Base-by-base conservation (phyloP, 1,140 invertebrate species). In the Plectrocnemia conspersa region DNA sequence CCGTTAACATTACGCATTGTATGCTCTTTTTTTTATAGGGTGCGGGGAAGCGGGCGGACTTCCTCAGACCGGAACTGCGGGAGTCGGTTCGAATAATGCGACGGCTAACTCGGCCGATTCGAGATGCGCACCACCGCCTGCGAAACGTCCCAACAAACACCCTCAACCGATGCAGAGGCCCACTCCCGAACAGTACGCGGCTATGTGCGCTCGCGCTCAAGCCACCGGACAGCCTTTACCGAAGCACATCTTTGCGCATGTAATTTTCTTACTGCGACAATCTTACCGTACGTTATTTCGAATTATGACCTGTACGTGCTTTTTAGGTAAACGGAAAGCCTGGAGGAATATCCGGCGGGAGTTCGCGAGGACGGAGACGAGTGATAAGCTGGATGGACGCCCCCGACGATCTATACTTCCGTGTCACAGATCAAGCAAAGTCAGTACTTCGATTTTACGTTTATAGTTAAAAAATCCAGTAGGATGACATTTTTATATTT, bases 341-440 rank as follows among this genome's bases (percentile, higher is more conserved):
- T 48, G 87, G 86, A 64, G 82, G 82, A 82, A 76, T 83, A 77
- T 40, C 76, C 73, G 63, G 77, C 70, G 64, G 77, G 70, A 62
- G 81, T 68, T 29, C 29, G 0, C 46, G 55, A 10, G 81, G 81
- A 4, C 80, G 89, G 11, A 91, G 93, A 65, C 91, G 93, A 76
- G 89, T 94, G 38, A 93, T 97, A 65, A 95, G 91, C 65, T 97
- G 92, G 93, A 93, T 95, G 84, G 93, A 97, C 75, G 93, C 93
- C 38, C 93, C 93, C 3, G 93, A 97, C 73, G 93, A 98, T 76
- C 86, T 97, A 45, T 97, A 94, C 73, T 97, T 96, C 77, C 82
- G 89, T 66, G 90, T 91, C 56, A 92, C 89, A 25, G 87, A 91
- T 63, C 78, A 81, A 64, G 91, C 89, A 65, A 97, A 91, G 93